Conservation (phyloP, 2,888 invertebrate genomes). For the Candidula unifasciata region DNA sequence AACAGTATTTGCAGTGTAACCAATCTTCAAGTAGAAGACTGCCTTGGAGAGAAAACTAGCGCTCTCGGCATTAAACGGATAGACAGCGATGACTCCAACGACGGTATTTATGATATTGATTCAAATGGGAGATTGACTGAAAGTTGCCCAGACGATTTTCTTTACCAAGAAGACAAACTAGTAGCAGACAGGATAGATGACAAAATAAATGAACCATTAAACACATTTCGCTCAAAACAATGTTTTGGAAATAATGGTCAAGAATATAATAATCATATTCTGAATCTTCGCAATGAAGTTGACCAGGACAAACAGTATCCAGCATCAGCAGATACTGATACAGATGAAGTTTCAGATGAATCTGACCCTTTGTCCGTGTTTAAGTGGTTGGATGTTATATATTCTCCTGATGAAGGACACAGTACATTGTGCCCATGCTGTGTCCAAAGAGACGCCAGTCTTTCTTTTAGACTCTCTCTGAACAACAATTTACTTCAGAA, state of each 20-base stretch:
- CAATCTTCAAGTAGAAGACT: too few species aligned
- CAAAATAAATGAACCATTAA: not conserved
- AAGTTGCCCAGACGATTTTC: too few species aligned
- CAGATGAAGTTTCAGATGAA: not conserved
- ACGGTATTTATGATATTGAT: not conserved
- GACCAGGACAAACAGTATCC: too few species aligned
- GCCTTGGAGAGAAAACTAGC: too few species aligned
- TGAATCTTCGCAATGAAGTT: too few species aligned
- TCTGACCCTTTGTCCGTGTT: constrained; percentile 1
- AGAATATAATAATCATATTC: too few species aligned
- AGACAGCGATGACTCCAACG: not conserved
- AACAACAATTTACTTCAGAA: not conserved
- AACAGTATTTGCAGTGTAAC: too few species aligned
- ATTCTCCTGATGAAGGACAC: constrained; percentile 1
- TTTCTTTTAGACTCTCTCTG: constrained; percentile 15
- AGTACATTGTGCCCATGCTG: not conserved
- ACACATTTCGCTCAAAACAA: too few species aligned
- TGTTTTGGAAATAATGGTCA: too few species aligned
- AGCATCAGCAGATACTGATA: too few species aligned
- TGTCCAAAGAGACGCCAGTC: not conserved
- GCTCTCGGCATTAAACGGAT: too few species aligned
- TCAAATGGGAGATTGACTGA: not conserved
- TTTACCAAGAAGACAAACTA: too few species aligned
- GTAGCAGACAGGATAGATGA: not conserved
- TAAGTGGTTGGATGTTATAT: constrained; percentile 36